These are phyloP conservation scores for Euleptes europaea DNA, from an alignment of 2,113 vertebrate genomes.

Conservation along the genomic window DNA sequence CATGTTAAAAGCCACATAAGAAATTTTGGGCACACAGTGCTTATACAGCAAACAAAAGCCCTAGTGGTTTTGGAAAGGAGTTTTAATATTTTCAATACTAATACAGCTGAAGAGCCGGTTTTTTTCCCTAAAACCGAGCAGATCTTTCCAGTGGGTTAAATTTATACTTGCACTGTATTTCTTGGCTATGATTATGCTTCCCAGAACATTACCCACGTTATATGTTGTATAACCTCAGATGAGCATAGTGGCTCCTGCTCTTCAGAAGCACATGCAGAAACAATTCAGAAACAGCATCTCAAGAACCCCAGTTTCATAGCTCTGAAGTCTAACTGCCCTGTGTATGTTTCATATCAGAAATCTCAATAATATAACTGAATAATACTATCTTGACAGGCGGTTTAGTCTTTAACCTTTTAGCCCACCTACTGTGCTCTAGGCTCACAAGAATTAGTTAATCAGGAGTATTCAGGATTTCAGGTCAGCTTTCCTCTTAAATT, in stretches of 20 bases:
- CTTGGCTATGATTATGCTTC: not conserved
- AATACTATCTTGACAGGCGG: not conserved
- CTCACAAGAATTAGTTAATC: not conserved
- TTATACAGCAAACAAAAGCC: not conserved
- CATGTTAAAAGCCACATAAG: fast-evolving
- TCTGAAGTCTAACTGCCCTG: not conserved
- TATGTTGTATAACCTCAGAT: not conserved
- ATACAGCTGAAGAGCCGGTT: not conserved
- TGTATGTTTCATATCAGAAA: not conserved
- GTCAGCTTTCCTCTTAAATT: not conserved
- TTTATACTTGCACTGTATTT: slow-evolving; percentile 22
- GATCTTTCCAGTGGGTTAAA: slow-evolving; percentile 41
- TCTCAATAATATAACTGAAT: not conserved
- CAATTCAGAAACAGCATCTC: not conserved
- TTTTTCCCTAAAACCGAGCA: not conserved
- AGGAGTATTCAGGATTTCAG: not conserved
- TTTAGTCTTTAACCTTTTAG: not conserved
- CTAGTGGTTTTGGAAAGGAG: not conserved
- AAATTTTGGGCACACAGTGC: not conserved
- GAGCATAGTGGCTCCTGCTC: not conserved
- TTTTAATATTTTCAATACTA: slow-evolving; percentile 24
- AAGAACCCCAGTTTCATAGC: not conserved
- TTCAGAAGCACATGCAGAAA: not conserved
- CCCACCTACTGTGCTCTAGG: not conserved
- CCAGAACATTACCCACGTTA: not conserved